These are phyloP conservation scores for Varanus salvator DNA, from an alignment of 2,113 vertebrate species.

Conservation along the genomic window DNA sequence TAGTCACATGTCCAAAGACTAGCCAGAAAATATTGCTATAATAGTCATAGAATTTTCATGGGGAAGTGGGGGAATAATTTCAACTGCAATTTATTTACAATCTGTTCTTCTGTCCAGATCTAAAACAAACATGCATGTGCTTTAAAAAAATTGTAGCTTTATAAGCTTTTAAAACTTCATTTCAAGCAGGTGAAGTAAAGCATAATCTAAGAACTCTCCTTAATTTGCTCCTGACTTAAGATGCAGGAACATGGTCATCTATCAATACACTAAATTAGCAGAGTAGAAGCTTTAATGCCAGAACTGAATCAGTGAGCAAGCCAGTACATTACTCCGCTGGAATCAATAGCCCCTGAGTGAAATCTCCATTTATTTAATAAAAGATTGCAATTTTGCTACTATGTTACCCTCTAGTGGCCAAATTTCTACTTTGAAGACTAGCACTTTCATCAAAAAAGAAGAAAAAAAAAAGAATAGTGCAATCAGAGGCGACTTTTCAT, in stretches of 20 bases:
- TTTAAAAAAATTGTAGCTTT: background rate
- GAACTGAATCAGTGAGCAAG: constrained; percentile 49
- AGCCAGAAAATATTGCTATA: background rate
- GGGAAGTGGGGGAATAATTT: background rate
- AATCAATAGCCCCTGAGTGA: constrained; percentile 23
- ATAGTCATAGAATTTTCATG: background rate
- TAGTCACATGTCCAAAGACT: background rate
- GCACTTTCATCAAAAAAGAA: too few species aligned
- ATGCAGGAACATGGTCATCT: constrained; percentile 44
- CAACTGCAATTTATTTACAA: background rate
- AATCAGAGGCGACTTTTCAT: background rate
- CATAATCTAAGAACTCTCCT: constrained; percentile 56
- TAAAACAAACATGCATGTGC: background rate
- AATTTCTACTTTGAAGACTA: background rate
- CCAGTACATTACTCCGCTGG: constrained; percentile 6
- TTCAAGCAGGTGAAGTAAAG: constrained; percentile 52
- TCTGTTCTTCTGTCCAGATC: background rate
- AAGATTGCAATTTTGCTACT: background rate
- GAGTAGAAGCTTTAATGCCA: constrained; percentile 33
- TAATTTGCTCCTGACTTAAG: constrained; percentile 47
- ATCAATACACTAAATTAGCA: constrained; percentile 27
- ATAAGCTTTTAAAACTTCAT: constrained; percentile 29
- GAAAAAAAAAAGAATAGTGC: background rate
- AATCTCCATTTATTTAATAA: background rate
- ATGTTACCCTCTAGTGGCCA: constrained; percentile 69